phyloP scores from a whole-genome alignment of 1,140 invertebrate species.

The Aphaenogaster ashmeadi region DNA sequence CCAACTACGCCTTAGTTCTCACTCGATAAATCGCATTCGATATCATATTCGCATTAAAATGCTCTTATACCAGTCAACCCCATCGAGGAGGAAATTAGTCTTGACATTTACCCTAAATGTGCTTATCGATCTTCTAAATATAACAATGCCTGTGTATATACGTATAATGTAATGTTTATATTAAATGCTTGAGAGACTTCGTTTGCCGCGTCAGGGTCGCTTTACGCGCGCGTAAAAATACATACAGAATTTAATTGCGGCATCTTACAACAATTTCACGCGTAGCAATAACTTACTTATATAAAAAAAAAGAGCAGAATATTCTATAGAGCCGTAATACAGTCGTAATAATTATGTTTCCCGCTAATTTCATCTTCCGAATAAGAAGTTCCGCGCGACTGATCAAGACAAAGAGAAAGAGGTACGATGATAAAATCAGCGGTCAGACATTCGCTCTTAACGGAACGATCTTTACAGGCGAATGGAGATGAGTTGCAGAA shows the following conservation, averaged over 20 bases:
- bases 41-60: constrained; percentile 9
- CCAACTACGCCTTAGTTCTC: background rate
- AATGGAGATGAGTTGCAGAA: background rate
- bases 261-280: background rate
- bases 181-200: constrained; percentile 37
- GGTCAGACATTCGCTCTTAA: background rate
- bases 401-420: background rate
- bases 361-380: background rate
- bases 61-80: background rate
- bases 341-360: background rate
- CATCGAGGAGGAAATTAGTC: background rate
- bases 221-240: constrained; percentile 21
- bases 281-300: background rate
- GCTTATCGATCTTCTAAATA: constrained; percentile 57
- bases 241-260: background rate
- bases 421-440: constrained; percentile 3
- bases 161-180: constrained; percentile 32
- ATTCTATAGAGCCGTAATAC: background rate
- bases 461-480: background rate
- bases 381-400: background rate
- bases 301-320: background rate
- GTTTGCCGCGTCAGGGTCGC: background rate
- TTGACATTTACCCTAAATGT: constrained; percentile 60
- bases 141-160: constrained; percentile 15
- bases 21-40: background rate